Base-by-base conservation (phyloP, 2,797 vertebrate genomes). In the Craterocephalus amniculus region DNA sequence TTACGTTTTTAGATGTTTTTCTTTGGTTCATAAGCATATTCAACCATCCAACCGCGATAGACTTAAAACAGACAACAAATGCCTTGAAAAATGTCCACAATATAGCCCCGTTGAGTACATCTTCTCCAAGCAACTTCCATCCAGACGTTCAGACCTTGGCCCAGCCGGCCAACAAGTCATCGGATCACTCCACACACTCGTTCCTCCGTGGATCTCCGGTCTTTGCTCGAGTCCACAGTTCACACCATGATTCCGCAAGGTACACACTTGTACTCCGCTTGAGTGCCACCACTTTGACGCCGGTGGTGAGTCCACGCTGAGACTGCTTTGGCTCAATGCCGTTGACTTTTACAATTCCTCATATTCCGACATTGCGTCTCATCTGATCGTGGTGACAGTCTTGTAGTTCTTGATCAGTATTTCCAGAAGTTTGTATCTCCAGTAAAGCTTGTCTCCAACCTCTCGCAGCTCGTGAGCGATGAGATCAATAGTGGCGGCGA, bases 341-440 rank as follows among this genome's bases (percentile, higher is more conserved):
- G 13, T 67, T 14, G 7, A 40, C 2, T 36, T 79, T 59, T 2
- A 4, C 0, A 16, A 20, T 70, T 71, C 58, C 34, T 57, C 27
- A 27, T 11, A 0, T 9, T 29, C 26, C 10, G 6, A 5, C 6
- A 0, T 40, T 31, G 36, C 0, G 20, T 81, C 34, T 87, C 91
- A 91, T 26, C 83, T 84, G 58, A 86, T 55, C 11, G 83, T 84
- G 8, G 40, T 59, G 0, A 82, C 63, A 35, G 70, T 79, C 59
- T 70, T 81, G 81, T 89, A 89, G 74, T 85, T 90, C 58, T 66
- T 87, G 52, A 78, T 61, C 24, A 94, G 80, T 11, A 94, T 79
- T 62, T 90, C 85, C 86, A 94, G 73, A 22, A 95, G 70, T 31
- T 85, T 90, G 83, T 91, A 89, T 52, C 65, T 92, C 92, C 92